Conservation (phyloP, 2,797 vertebrate genomes). For the Catharus ustulatus region DNA sequence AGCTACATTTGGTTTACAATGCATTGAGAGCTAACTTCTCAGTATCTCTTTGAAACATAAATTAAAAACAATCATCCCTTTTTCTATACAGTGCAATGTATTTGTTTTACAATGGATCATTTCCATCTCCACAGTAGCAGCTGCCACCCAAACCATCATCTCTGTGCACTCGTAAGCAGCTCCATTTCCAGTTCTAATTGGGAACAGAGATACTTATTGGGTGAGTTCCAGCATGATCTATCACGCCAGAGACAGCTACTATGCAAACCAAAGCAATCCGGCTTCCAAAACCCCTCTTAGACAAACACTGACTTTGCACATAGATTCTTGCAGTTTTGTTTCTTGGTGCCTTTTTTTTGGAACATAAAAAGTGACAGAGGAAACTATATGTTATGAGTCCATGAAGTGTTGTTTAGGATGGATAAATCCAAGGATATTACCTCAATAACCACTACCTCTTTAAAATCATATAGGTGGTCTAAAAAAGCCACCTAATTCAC, state of each 20-base stretch:
- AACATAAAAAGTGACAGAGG: not conserved
- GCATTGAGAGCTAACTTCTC: constrained; percentile 29
- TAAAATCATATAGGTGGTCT: constrained; percentile 71
- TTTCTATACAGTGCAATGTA: constrained; percentile 56
- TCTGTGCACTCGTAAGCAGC: constrained; percentile 69
- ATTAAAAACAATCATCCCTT: constrained; percentile 50
- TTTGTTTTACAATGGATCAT: constrained; percentile 73
- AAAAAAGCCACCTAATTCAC: constrained; percentile 68
- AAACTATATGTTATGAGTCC: constrained; percentile 3
- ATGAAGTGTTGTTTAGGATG: constrained; percentile 2
- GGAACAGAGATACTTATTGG: constrained; percentile 81
- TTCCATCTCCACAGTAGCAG: constrained; percentile 78
- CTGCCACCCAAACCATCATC: constrained; percentile 77
- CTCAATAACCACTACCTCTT: constrained; percentile 58
- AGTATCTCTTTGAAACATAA: constrained; percentile 47
- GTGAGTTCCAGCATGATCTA: constrained; percentile 79
- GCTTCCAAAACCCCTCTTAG: constrained; percentile 75
- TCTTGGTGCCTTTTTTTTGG: not conserved
- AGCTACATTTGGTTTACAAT: not conserved
- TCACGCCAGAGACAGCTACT: constrained; percentile 79
- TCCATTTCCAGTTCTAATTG: constrained; percentile 80
- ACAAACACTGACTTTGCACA: constrained; percentile 76
- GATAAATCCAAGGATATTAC: constrained; percentile 33
- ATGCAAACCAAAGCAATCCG: constrained; percentile 76
- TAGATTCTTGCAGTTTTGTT: constrained; percentile 18